A percentile compares a stretch with the other conserved stretches of the same genome.
These are phyloP conservation scores for Lagodon rhomboides DNA, from an alignment of 2,797 vertebrate species.

Conservation along the genomic window DNA sequence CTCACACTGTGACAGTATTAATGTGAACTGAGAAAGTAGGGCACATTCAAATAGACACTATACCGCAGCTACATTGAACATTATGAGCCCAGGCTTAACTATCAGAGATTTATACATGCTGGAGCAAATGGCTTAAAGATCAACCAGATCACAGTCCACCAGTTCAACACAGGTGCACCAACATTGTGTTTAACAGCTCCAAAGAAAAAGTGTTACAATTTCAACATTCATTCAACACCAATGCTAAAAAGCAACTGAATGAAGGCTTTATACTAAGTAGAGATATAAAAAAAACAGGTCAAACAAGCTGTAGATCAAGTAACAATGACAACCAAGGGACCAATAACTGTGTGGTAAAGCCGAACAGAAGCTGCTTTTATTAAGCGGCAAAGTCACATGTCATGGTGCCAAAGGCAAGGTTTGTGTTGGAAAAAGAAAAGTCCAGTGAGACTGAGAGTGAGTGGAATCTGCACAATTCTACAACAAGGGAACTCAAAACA, in stretches of 20 bases:
- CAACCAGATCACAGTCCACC: conserved; percentile 1
- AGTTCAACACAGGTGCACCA: conserved; percentile 32
- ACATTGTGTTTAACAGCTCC: conserved; percentile 2
- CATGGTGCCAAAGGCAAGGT: background rate
- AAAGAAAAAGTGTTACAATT: background rate
- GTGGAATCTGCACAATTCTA: background rate
- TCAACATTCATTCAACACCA: background rate
- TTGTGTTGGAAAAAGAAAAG: conserved; percentile 13
- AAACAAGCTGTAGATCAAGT: conserved; percentile 10
- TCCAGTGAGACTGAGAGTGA: background rate
- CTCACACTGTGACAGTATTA: conserved; percentile 35
- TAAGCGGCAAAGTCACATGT: conserved; percentile 41
- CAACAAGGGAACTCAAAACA: background rate
- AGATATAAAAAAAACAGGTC: conserved; percentile 7
- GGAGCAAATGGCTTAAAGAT: conserved; percentile 45
- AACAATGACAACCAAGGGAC: conserved; percentile 5
- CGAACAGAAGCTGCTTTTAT: conserved; percentile 20
- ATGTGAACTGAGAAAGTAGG: conserved; percentile 49
- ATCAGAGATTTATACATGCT: conserved; percentile 21
- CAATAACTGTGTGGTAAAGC: background rate
- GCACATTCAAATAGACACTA: conserved; percentile 37
- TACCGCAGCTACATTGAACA: conserved; percentile 26
- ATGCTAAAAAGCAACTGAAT: background rate
- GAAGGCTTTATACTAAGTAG: background rate
- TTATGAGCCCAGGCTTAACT: conserved; percentile 37